Evolutionary conservation across 1,140 invertebrate genomes (phyloP), one percentile per base, ranked within the genome.

Genomic region (Hyposmocoma kahamanoa): DNA sequence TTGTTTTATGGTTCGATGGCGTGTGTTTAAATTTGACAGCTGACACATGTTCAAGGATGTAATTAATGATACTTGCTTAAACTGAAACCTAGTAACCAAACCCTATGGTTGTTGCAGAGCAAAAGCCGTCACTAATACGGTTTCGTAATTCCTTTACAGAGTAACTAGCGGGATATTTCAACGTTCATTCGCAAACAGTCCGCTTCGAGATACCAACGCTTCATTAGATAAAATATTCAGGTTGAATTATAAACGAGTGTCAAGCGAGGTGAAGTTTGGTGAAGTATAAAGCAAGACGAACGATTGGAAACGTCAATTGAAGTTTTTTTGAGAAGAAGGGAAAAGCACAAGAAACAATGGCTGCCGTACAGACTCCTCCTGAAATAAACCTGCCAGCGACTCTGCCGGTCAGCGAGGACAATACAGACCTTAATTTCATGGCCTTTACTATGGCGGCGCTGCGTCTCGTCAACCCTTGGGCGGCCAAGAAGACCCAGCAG

Each of bases 361-460:
- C 83, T 22, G 70, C 74, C 5, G 70, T 86, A 36, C 81, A 84
- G 62, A 63, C 65, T 26, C 55, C 60, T 22, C 66, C 71, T 18
- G 74, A 82, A 26, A 65, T 82, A 32, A 72, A 52, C 22, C 62
- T 80, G 18, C 39, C 70, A 4, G 50, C 72, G 0, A 38, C 72
- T n/a, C 34, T 82, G 11, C 58, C 74, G 2, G 70, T 72, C 32
- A 56, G 57, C 2, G 67, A 81, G 47, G 78, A 80, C 10, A 56
- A 71, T 4, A 63, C 46, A 17, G 76, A 83, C 9, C 47, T 78
- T 50, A 72, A 82, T 53, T 53, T 86, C 10, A 52, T 87, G 54
- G 75, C 86, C 0, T 53, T 87, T 0, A 83, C 84, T 0, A 81
- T 86, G 81, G 77, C 86, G 8, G 84, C 86, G n/a, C 57, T 87